Conservation (phyloP, 2,888 invertebrate species). For the Stratiomys singularior region DNA sequence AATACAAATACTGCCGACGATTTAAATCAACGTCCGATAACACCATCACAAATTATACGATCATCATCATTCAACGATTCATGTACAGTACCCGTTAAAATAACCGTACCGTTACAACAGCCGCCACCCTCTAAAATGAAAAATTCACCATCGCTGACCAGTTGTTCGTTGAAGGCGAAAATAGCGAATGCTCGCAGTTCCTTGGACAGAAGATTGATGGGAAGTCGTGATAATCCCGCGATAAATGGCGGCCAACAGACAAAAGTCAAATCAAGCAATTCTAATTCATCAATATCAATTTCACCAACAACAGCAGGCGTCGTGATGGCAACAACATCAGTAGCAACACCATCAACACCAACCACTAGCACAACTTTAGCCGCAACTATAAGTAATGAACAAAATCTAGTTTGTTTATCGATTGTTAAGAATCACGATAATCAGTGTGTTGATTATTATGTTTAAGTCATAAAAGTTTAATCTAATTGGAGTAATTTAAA, state of each 20-base stretch:
- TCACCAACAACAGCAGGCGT: conserved; percentile 14
- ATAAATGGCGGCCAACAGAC: not conserved
- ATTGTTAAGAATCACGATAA: conserved; percentile 49
- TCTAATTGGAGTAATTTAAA: conserved; percentile 7
- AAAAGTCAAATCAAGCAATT: conserved; percentile 6
- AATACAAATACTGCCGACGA: conserved; percentile 10
- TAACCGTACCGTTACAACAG: conserved; percentile 41
- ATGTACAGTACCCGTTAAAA: conserved; percentile 52
- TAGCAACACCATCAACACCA: not conserved
- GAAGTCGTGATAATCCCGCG: not conserved
- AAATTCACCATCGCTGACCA: conserved; percentile 50
- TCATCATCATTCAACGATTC: conserved; percentile 52
- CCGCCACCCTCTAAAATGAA: conserved; percentile 44
- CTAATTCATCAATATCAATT: not conserved
- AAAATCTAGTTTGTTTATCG: conserved; percentile 45
- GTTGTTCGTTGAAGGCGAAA: conserved; percentile 50
- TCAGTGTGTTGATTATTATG: conserved; percentile 50
- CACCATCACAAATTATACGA: conserved; percentile 45
- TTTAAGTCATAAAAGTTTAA: conserved; percentile 43
- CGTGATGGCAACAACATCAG: not conserved
- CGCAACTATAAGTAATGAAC: conserved; percentile 13
- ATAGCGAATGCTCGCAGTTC: conserved; percentile 48
- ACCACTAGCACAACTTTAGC: not conserved
- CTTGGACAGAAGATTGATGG: conserved; percentile 47
- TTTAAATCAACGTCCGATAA: conserved; percentile 1